Evolutionary conservation across 1,140 invertebrate genomes (phyloP).

Genomic region (Mycetomoellerius zeteki): DNA sequence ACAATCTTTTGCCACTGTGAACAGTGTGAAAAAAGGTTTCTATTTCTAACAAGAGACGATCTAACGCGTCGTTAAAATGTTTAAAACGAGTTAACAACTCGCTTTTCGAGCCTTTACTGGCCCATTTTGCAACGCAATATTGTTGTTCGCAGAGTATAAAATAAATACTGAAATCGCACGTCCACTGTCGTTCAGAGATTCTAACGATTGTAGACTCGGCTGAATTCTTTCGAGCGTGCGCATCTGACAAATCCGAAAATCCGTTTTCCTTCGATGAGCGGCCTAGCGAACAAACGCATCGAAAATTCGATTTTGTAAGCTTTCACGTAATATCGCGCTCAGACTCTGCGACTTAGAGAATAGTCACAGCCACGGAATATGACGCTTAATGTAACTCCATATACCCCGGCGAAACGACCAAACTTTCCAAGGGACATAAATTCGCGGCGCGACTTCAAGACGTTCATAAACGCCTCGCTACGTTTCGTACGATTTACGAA

Average conservation of each 20-base stretch:
- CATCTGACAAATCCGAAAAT: constrained; percentile 74
- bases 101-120: constrained; percentile 20
- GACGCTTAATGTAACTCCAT: constrained; percentile 56
- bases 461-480: constrained; percentile 64
- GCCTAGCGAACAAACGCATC: constrained; percentile 65
- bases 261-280: constrained; percentile 66
- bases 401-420: constrained; percentile 53
- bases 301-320: constrained; percentile 75
- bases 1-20: constrained; percentile 6
- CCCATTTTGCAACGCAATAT: constrained; percentile 35
- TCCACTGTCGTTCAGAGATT: constrained; percentile 24
- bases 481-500: constrained; percentile 60
- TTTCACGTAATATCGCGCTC: constrained; percentile 74
- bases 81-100: constrained; percentile 38
- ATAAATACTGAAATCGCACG: constrained; percentile 67
- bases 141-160: constrained; percentile 31
- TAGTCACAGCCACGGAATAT: constrained; percentile 49
- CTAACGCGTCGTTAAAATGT: constrained; percentile 32
- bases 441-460: constrained; percentile 59
- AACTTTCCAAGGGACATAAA: constrained; percentile 57
- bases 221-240: constrained; percentile 69
- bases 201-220: constrained; percentile 49
- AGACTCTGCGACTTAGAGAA: constrained; percentile 5
- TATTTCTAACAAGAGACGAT: constrained; percentile 15
- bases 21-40: constrained; percentile 9